Percentiles rank a stretch among this genome's conserved stretches.
Conservation (phyloP, 2,888 invertebrate species). For the Dicranocentrus wangi region DNA sequence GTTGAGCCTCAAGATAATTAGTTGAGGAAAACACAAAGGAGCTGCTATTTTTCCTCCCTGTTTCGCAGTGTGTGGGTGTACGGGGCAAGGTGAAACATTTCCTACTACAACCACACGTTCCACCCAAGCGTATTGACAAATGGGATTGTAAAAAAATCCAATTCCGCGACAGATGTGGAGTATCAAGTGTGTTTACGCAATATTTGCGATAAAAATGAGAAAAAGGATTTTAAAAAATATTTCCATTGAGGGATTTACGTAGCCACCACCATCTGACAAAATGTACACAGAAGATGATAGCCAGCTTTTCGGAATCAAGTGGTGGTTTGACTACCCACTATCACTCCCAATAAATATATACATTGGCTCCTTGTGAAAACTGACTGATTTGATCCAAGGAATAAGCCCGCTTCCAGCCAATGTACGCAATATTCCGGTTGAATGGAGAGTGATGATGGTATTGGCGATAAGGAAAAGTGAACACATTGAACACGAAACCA, state of each 20-base stretch:
- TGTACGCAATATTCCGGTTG: conserved; percentile 38
- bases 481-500: conserved; percentile 45
- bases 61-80: no score
- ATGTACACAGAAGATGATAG: conserved; percentile 39
- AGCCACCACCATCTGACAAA: conserved; percentile 61
- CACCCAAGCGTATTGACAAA: no score
- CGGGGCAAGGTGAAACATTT: no score
- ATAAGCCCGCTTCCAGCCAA: no score
- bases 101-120: no score
- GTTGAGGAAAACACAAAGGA: conserved; percentile 10
- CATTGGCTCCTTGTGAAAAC: no score
- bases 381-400: no score
- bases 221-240: background rate
- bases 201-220: no score
- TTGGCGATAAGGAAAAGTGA: conserved; percentile 9
- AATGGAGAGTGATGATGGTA: conserved; percentile 39
- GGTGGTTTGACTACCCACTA: background rate
- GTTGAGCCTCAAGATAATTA: background rate
- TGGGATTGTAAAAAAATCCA: no score
- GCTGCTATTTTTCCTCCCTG: conserved; percentile 11
- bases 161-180: no score
- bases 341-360: no score
- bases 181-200: no score
- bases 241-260: conserved; percentile 43
- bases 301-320: conserved; percentile 19